Evolutionary conservation across 2,797 vertebrate species (phyloP), one percentile per base, ranked within the genome.

Genomic region (Acridotheres tristis): DNA sequence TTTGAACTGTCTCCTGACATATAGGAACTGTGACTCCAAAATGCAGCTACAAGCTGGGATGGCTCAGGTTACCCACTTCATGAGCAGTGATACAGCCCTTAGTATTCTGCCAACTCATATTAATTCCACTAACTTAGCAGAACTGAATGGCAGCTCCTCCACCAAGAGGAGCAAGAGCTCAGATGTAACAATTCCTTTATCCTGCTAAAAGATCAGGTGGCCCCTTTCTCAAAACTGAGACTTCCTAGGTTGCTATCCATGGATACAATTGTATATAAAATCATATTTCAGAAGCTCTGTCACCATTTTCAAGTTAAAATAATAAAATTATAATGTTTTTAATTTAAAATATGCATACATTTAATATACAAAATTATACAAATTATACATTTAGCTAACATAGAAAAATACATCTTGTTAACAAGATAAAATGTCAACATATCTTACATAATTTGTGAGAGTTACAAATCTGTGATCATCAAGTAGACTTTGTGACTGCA

Each of bases 361-460:
- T 97, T 97, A 97, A 97, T 97, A 94, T 97, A 98, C 97, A 98
- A 97, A 98, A 97, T 97, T 97, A 97, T 97, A 98, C 96, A 97
- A 98, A 97, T 96, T 97, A 96, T 97, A 97, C 97, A 97, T 98
- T 93, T 97, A 82, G 92, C 71, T 93, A 96, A 97, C 96, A 97
- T 98, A 98, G 97, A 98, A 98, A 98, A 98, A 98, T 98, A 98
- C 97, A 94, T 98, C 96, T 98, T 88, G 83, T 92, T 97, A 97
- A 97, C 97, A 97, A 97, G 98, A 96, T 96, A 96, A 96, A 97
- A 96, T 94, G 93, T 95, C 81, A 93, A 92, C 89, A n/a, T 97
- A 95, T 96, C 93, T 95, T 97, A 97, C 95, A 97, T 67, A 88
- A 90, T 95, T 93, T 67, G 90, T 85, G 61, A 86, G 91, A 91